Base-by-base conservation (phyloP, 2,797 vertebrate species). In the Coccyzus lansbergi region DNA sequence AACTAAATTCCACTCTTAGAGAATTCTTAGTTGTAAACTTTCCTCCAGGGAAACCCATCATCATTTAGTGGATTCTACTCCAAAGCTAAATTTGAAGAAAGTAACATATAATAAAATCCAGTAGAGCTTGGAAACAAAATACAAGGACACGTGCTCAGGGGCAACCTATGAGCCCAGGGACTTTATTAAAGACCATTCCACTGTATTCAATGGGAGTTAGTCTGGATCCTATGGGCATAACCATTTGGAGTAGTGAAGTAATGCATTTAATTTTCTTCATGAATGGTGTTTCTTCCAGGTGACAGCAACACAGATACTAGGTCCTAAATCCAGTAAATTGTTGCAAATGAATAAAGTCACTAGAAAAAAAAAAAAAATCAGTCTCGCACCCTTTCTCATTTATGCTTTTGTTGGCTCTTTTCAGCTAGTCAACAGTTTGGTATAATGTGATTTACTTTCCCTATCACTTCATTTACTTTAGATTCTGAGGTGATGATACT, bases 111-210 rank as follows among this genome's bases (percentile, higher is more conserved):
- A n/a, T 22, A 53, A 40, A 76, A 90, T 18, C 17, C 68, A 60
- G n/a, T 18, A 36, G 10, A 87, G 38, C 38, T 67, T 21, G 4
- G 34, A 80, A 80, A 93, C 16, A 53, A 77, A 85, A 70, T 7
- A 46, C 15, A 48, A 40, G 0, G 0, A 65, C 3, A 6, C 3
- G 7, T 48, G 26, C 25, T 74, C 0, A 0, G 12, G 24, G 36
- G 26, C 1, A 1, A 51, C 19, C 40, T 34, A 0, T 5, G 10
- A 8, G 31, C n/a, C 58, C 20, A n/a, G 29, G 2, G 6, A 53
- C 46, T 72, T 51, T 48, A 21, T 71, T 9, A n/a, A 64, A 84
- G 55, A 69, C 22, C 14, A 64, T 75, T 85, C 31, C 58, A 36
- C 18, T 24, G 17, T 12, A 55, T 83, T 65, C 62, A 59, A 53